Evolutionary conservation across 1,140 invertebrate species (phyloP).

Genomic region (Phenacoccus solenopsis): DNA sequence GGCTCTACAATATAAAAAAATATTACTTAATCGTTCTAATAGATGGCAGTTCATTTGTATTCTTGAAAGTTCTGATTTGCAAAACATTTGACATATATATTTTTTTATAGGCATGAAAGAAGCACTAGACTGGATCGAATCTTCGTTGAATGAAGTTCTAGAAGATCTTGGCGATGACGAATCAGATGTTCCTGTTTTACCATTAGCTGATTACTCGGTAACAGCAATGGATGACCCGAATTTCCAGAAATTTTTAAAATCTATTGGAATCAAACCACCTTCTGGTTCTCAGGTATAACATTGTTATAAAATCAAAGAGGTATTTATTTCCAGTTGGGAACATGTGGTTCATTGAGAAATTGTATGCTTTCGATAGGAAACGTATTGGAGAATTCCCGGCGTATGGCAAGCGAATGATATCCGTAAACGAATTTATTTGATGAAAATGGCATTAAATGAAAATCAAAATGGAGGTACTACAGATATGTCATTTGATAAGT

Average conservation of each 20-base stretch:
- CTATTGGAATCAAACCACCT: conserved; percentile 43
- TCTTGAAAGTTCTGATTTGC: too few relatives aligned
- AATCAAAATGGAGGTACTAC: too few relatives aligned
- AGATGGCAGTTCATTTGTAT: too few relatives aligned
- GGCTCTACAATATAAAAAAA: too few relatives aligned
- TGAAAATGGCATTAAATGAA: neutral
- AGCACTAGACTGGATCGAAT: conserved; percentile 45
- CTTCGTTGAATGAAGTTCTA: conserved; percentile 44
- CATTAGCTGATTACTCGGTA: conserved; percentile 41
- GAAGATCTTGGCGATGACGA: conserved; percentile 42
- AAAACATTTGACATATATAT: too few relatives aligned
- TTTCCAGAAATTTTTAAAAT: conserved; percentile 43
- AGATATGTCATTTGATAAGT: too few relatives aligned
- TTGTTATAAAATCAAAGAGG: neutral
- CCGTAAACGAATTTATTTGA: conserved; percentile 17
- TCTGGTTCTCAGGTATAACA: conserved; percentile 37
- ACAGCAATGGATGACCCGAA: conserved; percentile 43
- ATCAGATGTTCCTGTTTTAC: conserved; percentile 44
- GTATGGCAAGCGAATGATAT: conserved; percentile 24
- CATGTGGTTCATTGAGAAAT: too few relatives aligned
- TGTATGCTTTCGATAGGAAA: conserved; percentile 19
- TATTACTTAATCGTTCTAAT: too few relatives aligned
- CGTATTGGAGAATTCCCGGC: conserved; percentile 23
- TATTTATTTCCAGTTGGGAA: too few relatives aligned
- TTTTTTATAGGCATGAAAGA: conserved; percentile 35